phyloP scores from a whole-genome alignment of 1,140 invertebrate genomes.

The Drosophila melanica region DNA sequence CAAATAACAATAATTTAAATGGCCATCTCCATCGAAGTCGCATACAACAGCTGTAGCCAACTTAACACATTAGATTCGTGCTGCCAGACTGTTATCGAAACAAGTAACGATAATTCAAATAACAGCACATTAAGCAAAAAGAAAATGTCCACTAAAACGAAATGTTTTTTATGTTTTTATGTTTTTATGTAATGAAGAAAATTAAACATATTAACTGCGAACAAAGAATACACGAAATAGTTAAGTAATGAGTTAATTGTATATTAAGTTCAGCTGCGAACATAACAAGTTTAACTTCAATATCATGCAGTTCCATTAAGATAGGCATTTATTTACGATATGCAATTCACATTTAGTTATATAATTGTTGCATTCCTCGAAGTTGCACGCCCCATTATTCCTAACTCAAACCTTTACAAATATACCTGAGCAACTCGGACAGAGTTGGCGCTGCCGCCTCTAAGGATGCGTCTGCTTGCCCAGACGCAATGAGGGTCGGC shows the following conservation, averaged over 20 bases:
- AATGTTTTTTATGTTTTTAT: too few species aligned
- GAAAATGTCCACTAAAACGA: too few species aligned
- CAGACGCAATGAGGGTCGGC: conserved; percentile 59
- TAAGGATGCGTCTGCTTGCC: conserved; percentile 60
- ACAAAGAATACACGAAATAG: too few species aligned
- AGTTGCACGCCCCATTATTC: conserved; percentile 1
- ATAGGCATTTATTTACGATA: conserved; percentile 31
- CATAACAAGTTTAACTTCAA: not conserved
- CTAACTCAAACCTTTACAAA: conserved; percentile 47
- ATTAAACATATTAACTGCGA: too few species aligned
- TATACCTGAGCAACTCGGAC: conserved; percentile 67
- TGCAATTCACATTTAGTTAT: conserved; percentile 7
- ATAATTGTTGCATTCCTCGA: conserved; percentile 16
- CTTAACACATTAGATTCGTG: not conserved
- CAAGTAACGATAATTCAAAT: too few species aligned
- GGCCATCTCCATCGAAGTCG: too few species aligned
- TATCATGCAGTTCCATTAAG: not conserved
- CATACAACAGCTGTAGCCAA: conserved; percentile 6
- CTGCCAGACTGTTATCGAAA: conserved; percentile 17
- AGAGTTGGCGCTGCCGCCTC: conserved; percentile 35
- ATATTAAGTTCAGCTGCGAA: too few species aligned
- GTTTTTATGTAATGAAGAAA: too few species aligned
- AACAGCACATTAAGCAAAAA: too few species aligned
- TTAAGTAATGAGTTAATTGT: too few species aligned
- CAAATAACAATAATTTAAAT: too few species aligned